Evolutionary conservation across 1,140 invertebrate genomes (phyloP), one percentile per base, ranked within the genome.

Genomic region (Aethina tumida): DNA sequence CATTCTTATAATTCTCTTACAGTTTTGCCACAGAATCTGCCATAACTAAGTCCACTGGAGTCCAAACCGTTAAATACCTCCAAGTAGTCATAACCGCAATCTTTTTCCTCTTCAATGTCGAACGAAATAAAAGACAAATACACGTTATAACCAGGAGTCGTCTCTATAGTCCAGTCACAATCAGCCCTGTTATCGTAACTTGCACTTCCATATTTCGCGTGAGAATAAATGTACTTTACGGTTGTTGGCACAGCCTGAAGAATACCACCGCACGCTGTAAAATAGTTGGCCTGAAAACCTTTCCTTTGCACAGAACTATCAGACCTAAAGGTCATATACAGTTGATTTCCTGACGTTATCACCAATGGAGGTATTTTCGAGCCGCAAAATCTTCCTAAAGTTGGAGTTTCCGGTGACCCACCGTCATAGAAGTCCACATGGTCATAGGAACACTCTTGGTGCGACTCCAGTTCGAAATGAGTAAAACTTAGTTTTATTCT

Each of bases 371-470:
- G 94, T 14, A 84, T 68, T 58, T 89, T 86, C 21, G 76, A 79
- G 3, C 94, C 93, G 56, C 94, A 98, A 58, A 92, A 97, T 37
- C 80, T 70, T 1, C 92, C 93, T 16, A 96, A 63, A 1, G 78
- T 77, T 15, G 74, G 70, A 15, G 79, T 74, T 17, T 89, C 83
- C 0, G 81, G 79, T 1, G 81, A 87, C 41, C 81, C 77, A 0
- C 94, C 94, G 57, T 98, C 93, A 57, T 93, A 97, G 19, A 97
- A 74, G 0, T 81, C 79, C 9, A 98, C 81, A 56, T 94, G 83
- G 59, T 99, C 95, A 55, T 97, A 97, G 1, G 82, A 79, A 57
- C 95, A 98, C 60, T 96, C 89, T 62, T 92, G 91, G 63, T 98
- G 94, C 0, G 87, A 84, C 58, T 99, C 95, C 60, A 99, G 70